Percentiles rank a stretch among this genome's conserved stretches.
Conservation (phyloP, 2,888 invertebrate genomes). For the Ferrisia virgata region DNA sequence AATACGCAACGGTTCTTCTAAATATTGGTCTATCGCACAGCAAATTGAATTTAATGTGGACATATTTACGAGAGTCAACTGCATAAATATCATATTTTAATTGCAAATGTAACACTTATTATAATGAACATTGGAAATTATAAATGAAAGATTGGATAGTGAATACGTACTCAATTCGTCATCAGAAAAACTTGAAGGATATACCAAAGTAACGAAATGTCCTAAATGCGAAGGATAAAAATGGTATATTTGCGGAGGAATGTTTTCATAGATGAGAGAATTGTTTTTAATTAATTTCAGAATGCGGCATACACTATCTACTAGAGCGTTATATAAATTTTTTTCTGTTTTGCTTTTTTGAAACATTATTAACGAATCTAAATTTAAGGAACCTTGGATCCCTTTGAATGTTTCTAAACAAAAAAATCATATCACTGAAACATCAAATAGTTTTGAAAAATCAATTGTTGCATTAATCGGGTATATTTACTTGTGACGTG, state of each 20-base stretch:
- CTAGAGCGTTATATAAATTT: slow-evolving; percentile 34
- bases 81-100: not conserved
- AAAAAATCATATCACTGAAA: not conserved
- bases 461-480: not conserved
- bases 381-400: slow-evolving; percentile 13
- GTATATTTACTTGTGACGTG: slow-evolving; percentile 27
- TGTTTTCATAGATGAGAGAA: slow-evolving; percentile 38
- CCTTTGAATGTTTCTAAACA: slow-evolving; percentile 34
- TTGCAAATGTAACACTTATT: not conserved
- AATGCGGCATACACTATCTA: slow-evolving; percentile 36
- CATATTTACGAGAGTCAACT: slow-evolving; percentile 56
- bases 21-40: slow-evolving; percentile 70
- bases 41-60: slow-evolving; percentile 72
- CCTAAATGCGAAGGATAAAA: slow-evolving; percentile 36
- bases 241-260: slow-evolving; percentile 33
- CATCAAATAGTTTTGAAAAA: not conserved
- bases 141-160: not conserved
- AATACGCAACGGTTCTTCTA: slow-evolving; percentile 66
- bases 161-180: slow-evolving; percentile 35
- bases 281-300: slow-evolving; percentile 36
- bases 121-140: not conserved
- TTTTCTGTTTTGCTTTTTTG: slow-evolving; percentile 33
- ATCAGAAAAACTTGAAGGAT: slow-evolving; percentile 30
- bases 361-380: slow-evolving; percentile 36
- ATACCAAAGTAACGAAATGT: slow-evolving; percentile 41